Base-by-base conservation (phyloP, 2,888 invertebrate species). In the Apamea epomidion region DNA sequence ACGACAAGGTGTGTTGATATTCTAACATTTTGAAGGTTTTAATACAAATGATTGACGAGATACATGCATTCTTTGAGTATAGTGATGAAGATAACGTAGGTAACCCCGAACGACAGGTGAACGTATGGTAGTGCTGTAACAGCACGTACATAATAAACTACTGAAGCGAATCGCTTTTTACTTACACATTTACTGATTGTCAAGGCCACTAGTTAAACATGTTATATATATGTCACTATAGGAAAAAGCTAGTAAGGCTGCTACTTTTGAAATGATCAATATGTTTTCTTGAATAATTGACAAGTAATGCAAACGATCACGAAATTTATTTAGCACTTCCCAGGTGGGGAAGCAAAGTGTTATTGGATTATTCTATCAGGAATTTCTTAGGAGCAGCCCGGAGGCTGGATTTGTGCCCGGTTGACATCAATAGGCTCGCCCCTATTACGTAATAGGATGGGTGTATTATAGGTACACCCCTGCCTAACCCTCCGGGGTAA, bases 161-260 rank as follows among this genome's bases (percentile, higher is more conserved):
- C 62, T 81, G 68, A 81, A 81, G 45, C 74, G 81, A 60, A 21
- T 51, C 51, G 45, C 54, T 81, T 81, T 81, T 74, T 62, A 29
- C 54, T 51, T 6, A 82, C 25, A 69, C 32, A 37, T 54, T 81
- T 62, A 69, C 29, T 65, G 82, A 76, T 16, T 76, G 37, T 48
- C 76, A 81, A 76, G 82, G 81, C 16, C 21, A 21, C 18, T 37
- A 21, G 54, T 69, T 21, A 51, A 69, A 60, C 29, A 37, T 60
- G 8, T 69, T 51, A 51, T 18, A 29, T 18, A 29, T 18, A 32
- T 18, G 45, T 29, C 18, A 37, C 37, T 7, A 37, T 14, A 45
- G 67, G 58, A 25, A 58, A 54, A 58, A 71, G 6, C 54, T 54
- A 4, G 37, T 18, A n/a, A n/a, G 25, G 32, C 3, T 18, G 6